A percentile compares a stretch with the other conserved stretches of the same genome.
These are phyloP conservation scores for Pleuronectes platessa DNA, from an alignment of 2,113 vertebrate species.

Conservation along the genomic window DNA sequence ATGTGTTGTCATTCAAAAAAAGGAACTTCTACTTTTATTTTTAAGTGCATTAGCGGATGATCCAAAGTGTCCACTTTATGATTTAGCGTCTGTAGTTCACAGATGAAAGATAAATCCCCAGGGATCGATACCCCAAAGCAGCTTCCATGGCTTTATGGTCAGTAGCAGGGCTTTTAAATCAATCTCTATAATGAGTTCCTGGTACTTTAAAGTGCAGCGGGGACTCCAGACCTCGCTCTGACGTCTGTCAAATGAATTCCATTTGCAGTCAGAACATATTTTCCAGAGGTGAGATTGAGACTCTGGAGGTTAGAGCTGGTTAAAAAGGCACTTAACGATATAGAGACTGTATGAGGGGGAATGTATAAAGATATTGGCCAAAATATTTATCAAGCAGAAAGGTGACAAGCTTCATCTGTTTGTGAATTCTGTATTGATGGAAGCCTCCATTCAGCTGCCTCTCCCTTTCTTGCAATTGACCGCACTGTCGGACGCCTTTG, in stretches of 20 bases:
- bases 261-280: conserved; percentile 68
- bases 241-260: conserved; percentile 77
- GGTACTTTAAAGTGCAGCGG: conserved; percentile 75
- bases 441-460: conserved; percentile 35
- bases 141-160: conserved; percentile 77
- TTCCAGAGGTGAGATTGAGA: conserved; percentile 56
- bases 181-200: conserved; percentile 82
- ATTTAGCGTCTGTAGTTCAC: conserved; percentile 70
- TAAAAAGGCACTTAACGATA: conserved; percentile 43
- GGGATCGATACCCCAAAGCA: conserved; percentile 74
- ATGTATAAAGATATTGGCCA: conserved; percentile 46
- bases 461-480: conserved; percentile 37
- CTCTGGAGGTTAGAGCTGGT: conserved; percentile 51
- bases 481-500: conserved; percentile 52
- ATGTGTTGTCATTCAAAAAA: conserved; percentile 12
- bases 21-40: conserved; percentile 36
- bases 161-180: conserved; percentile 81
- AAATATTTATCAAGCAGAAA: conserved; percentile 38
- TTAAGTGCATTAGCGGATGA: conserved; percentile 61
- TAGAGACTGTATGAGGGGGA: neutral
- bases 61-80: conserved; percentile 63
- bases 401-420: conserved; percentile 39
- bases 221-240: conserved; percentile 65
- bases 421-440: conserved; percentile 54
- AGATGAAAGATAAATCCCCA: conserved; percentile 78